Evolutionary conservation across 2,113 vertebrate genomes (phyloP), one percentile per base, ranked within the genome.

Genomic region (Megaceryle torquata): DNA sequence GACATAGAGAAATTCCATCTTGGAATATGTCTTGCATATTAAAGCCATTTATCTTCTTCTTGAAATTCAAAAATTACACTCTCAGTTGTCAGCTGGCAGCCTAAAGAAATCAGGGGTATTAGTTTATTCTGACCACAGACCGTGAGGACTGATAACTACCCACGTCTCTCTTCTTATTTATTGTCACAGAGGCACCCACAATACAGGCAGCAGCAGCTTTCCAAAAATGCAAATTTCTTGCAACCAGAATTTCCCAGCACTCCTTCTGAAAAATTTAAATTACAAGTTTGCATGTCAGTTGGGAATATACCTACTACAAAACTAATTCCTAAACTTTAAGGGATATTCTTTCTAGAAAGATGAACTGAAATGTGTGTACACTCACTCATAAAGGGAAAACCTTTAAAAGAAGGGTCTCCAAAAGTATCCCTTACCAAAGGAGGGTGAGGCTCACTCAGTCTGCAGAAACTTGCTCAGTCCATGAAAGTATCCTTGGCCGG

Each of bases 11-110:
- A 91, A 93, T 74, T 89, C 41, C 31, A 35, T 80, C 75, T 63
- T 59, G 56, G 46, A 80, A 7, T 80, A 46, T 43, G n/a, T 82
- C 21, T 88, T 88, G 54, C 68, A 18, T 93, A 92, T 94, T 93
- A 83, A 95, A 88, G n/a, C 15, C 6, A 80, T 94, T 94, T 80
- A 63, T 90, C 82, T 91, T 93, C 41, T 69, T 91, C 33, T 26
- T 67, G 59, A 61, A 71, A 91, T 13, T 65, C 67, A 68, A 54
- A 88, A 88, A 88, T 61, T 72, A 53, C 33, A 17, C 7, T 77
- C 21, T 39, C 15, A 33, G 6, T 53, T 76, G 61, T 24, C 35
- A 86, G n/a, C 14, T 77, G 53, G 48, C n/a, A 89, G 9, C 31
- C 56, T 80, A 51, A 93, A 86, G 57, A 86, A 88, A 51, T 82